Evolutionary conservation across 2,888 invertebrate genomes (phyloP).

Genomic region (Nephrotoma appendiculata): DNA sequence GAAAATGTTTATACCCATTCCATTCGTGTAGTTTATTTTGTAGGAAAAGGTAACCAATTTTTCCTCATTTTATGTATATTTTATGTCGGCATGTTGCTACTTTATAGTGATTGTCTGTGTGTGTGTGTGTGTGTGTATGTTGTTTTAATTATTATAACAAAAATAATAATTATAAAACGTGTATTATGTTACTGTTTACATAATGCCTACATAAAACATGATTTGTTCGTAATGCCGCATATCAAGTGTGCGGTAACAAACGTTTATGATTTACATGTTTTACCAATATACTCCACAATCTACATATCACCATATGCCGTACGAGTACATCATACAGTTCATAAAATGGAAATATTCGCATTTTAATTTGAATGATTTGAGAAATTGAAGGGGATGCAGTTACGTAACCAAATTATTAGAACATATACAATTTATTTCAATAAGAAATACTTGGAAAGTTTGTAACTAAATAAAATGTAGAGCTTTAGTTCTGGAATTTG

Average conservation of each 20-base stretch:
- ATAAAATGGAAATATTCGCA: too few relatives aligned
- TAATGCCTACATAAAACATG: not conserved
- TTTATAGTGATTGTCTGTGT: not conserved
- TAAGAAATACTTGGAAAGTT: too few relatives aligned
- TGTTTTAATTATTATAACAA: not conserved
- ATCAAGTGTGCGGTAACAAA: not conserved
- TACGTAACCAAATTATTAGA: too few relatives aligned
- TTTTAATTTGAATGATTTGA: too few relatives aligned
- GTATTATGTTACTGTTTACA: not conserved
- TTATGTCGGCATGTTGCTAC: not conserved
- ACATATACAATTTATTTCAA: too few relatives aligned
- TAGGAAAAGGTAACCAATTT: not conserved
- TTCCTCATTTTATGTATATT: not conserved
- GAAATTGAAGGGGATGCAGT: too few relatives aligned
- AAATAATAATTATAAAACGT: not conserved
- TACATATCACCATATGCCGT: too few relatives aligned
- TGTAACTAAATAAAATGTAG: too few relatives aligned
- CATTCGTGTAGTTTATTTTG: too few relatives aligned
- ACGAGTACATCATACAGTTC: not conserved
- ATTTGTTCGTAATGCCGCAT: not conserved
- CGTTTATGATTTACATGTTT: not conserved
- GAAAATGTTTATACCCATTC: too few relatives aligned
- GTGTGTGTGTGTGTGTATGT: not conserved
- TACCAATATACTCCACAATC: not conserved
- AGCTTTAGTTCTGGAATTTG: too few relatives aligned